phyloP scores from a whole-genome alignment of 1,140 invertebrate species.

The Leptestheria dahalacensis region DNA sequence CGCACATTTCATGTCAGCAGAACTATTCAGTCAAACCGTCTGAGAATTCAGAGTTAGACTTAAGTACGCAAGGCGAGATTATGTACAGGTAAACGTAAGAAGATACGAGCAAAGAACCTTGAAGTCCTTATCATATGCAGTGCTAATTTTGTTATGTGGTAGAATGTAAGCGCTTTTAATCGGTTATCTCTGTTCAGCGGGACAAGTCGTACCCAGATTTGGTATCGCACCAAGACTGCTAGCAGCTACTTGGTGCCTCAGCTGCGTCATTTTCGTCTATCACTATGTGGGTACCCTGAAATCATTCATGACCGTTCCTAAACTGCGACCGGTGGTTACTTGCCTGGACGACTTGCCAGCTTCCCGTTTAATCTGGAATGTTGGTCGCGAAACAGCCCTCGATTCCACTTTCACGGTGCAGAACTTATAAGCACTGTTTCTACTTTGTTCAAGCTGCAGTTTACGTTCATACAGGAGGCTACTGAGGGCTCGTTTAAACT shows the following conservation, averaged over 20 bases:
- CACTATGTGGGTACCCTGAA: slow-evolving; percentile 23
- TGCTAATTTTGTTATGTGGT: slow-evolving; percentile 3
- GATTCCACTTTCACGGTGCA: slow-evolving; percentile 22
- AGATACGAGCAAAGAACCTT: no score
- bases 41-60: neutral
- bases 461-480: neutral
- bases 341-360: slow-evolving; percentile 20
- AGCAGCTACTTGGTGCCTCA: slow-evolving; percentile 23
- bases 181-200: no score
- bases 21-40: no score
- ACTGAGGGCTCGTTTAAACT: slow-evolving; percentile 18
- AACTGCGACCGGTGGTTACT: slow-evolving; percentile 18
- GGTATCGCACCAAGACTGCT: slow-evolving; percentile 22
- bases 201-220: slow-evolving; percentile 9
- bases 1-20: no score
- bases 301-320: slow-evolving; percentile 22
- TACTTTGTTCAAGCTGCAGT: neutral
- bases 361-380: slow-evolving; percentile 21
- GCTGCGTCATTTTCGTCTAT: slow-evolving; percentile 23
- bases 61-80: neutral
- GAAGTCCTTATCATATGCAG: no score
- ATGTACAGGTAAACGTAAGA: neutral
- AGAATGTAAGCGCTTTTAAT: neutral
- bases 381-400: slow-evolving; percentile 19
- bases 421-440: neutral